Conservation (phyloP, 2,113 vertebrate species). For the Gobius niger region DNA sequence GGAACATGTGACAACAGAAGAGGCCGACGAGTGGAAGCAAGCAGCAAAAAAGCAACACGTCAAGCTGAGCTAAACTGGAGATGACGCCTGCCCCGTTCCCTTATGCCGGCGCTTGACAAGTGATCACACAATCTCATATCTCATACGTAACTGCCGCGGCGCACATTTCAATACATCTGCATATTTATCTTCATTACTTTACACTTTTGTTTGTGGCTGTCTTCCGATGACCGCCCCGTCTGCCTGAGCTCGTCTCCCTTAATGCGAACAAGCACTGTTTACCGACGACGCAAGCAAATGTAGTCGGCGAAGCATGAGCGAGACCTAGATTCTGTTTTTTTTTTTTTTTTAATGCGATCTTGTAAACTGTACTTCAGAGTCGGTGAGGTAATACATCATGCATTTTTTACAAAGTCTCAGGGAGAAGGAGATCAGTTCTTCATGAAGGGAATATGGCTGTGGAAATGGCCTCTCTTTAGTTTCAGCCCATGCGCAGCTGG, state of each 20-base stretch:
- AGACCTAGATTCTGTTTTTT: constrained; percentile 58
- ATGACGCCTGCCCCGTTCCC: constrained; percentile 64
- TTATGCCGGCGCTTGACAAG: constrained; percentile 54
- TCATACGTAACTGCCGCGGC: constrained; percentile 38
- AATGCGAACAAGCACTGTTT: constrained; percentile 7
- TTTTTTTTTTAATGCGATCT: constrained; percentile 55
- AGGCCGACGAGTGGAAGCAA: constrained; percentile 48
- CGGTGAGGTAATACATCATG: constrained; percentile 64
- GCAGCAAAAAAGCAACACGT: constrained; percentile 39
- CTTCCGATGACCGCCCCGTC: constrained; percentile 6
- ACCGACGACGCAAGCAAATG: constrained; percentile 2
- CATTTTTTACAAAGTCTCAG: constrained; percentile 49
- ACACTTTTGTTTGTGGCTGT: constrained; percentile 9
- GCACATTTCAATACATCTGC: constrained; percentile 45
- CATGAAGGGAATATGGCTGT: not conserved
- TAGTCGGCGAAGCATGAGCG: constrained; percentile 47
- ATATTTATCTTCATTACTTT: constrained; percentile 39
- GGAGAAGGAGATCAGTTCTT: not conserved
- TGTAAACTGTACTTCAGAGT: constrained; percentile 70
- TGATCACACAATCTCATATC: constrained; percentile 56
- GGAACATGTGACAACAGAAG: constrained; percentile 43
- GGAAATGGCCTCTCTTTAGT: not conserved
- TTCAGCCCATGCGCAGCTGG: no score
- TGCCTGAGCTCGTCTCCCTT: not conserved
- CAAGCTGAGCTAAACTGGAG: constrained; percentile 57